Evolutionary conservation across 2,888 invertebrate species (phyloP).

Genomic region (Automeris io): DNA sequence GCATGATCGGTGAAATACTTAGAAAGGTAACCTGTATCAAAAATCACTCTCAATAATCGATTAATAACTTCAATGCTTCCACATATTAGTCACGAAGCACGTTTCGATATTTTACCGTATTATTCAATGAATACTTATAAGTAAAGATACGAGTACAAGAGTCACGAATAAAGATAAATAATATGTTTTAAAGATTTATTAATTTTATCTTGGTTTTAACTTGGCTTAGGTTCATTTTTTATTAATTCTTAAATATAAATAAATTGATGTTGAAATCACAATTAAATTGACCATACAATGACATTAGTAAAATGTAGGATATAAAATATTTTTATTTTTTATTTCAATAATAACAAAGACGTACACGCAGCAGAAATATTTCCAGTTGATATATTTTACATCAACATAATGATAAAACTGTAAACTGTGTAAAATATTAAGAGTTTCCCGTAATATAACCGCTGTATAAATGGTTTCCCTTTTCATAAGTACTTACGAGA

Average conservation of each 20-base stretch:
- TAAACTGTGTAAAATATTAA: constrained; percentile 9
- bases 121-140: too few relatives aligned
- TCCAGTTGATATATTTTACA: not conserved
- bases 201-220: too few relatives aligned
- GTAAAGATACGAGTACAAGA: too few relatives aligned
- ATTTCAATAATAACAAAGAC: constrained; percentile 7
- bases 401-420: not conserved
- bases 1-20: constrained; percentile 92
- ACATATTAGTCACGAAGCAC: not conserved
- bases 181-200: too few relatives aligned
- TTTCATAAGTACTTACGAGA: constrained; percentile 23
- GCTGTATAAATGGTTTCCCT: constrained; percentile 27
- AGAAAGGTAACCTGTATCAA: constrained; percentile 78
- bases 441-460: constrained; percentile 21
- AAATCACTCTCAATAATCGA: constrained; percentile 3
- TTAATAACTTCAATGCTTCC: constrained; percentile 3
- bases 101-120: not conserved
- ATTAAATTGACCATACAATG: too few relatives aligned
- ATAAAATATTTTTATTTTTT: constrained; percentile 4
- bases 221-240: too few relatives aligned
- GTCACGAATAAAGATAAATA: too few relatives aligned
- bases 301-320: too few relatives aligned
- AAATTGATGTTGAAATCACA: constrained; percentile 5
- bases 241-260: too few relatives aligned
- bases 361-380: constrained; percentile 8